Conservation (phyloP, 2,113 vertebrate genomes). For the Brienomyrus longianalis region DNA sequence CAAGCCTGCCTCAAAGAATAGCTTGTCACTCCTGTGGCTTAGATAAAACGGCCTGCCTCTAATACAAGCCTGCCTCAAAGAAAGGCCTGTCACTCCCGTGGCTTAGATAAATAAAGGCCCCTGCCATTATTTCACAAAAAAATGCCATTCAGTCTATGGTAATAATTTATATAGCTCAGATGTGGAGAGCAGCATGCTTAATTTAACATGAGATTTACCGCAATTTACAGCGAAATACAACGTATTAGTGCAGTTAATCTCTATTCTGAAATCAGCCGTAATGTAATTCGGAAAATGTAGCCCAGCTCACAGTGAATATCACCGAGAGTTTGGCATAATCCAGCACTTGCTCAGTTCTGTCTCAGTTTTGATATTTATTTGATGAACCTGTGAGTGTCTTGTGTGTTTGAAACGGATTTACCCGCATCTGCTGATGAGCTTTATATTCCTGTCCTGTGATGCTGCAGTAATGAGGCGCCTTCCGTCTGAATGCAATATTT, state of each 20-base stretch:
- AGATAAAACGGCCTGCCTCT: too few species aligned
- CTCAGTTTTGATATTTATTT: slow-evolving; percentile 64
- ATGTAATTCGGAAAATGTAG: not conserved
- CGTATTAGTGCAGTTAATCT: not conserved
- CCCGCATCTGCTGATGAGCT: slow-evolving; percentile 38
- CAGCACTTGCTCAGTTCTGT: slow-evolving; percentile 47
- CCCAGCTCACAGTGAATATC: slow-evolving; percentile 21
- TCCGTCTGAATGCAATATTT: slow-evolving; percentile 64
- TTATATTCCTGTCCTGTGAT: slow-evolving; percentile 53
- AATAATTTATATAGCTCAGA: not conserved
- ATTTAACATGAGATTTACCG: not conserved
- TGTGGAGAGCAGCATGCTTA: not conserved
- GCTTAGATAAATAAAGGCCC: not conserved
- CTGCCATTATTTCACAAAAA: not conserved
- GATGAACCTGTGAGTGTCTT: slow-evolving; percentile 56
- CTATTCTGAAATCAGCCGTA: not conserved
- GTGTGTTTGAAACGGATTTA: slow-evolving; percentile 62
- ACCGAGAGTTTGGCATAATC: slow-evolving; percentile 29
- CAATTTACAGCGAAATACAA: not conserved
- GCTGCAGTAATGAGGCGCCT: slow-evolving; percentile 59
- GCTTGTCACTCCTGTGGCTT: too few species aligned
- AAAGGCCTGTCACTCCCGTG: too few species aligned
- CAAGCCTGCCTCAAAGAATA: too few species aligned
- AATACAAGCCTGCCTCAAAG: too few species aligned
- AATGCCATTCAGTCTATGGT: not conserved